Base-by-base conservation (phyloP, 2,888 invertebrate genomes). In the Ochropleura plecta region DNA sequence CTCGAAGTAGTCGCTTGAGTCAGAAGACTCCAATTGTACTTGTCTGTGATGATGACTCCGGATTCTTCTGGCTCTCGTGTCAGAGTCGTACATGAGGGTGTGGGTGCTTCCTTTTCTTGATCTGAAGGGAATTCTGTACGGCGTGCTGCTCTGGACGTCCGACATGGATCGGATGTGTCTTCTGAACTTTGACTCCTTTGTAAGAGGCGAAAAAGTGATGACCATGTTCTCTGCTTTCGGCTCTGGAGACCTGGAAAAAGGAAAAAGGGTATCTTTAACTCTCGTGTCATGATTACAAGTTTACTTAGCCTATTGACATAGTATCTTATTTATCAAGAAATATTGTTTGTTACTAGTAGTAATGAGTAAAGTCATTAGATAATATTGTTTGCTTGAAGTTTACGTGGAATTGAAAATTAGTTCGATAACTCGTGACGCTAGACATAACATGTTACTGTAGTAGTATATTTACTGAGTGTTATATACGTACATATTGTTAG, bases 121-220 rank as follows among this genome's bases (percentile, higher is more conserved):
- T 74, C 95, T 91, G 89, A 93, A 94, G 3, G 93, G 91, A 46
- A 95, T 88, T 73, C 94, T 91, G 89, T 94, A 95, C 0, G 96
- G 96, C 1, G 96, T 95, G 83, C 96, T 96, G 92, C 92, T 94
- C 69, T 96, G 96, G 12, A 96, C 96, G 76, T 96, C 96, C 0
- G 96, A 96, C 96, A 96, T 96, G 0, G 96, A 96, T 67, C 96
- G 88, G 76, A 96, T 96, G 85, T 96, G 96, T 75, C 96, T 91
- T 83, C 95, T 90, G 60, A 90, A 82, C 83, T 96, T 96, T 10
- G 93, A 95, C 72, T 94, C 95, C 83, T 93, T 96, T 66, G 95
- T 94, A 68, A 96, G 92, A 2, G 95, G 95, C 59, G 93, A 80
- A 84, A 95, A 93, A 18, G 91, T 88, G 77, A 93, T 86, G 68